phyloP scores from a whole-genome alignment of 2,113 vertebrate genomes.

The Planiliza haematocheilus region DNA sequence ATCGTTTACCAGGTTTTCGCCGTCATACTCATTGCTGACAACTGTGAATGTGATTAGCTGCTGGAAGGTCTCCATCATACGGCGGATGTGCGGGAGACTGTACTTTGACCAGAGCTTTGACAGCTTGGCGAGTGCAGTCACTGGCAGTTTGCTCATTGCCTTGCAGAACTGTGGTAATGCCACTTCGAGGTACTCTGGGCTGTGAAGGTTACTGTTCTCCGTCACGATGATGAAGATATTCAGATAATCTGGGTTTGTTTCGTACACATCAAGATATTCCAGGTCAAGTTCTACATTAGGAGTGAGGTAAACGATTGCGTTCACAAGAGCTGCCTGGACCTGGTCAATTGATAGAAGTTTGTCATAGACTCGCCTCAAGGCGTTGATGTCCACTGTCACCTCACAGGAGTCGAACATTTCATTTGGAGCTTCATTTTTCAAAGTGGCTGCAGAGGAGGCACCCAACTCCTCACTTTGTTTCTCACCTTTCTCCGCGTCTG shows the following conservation, averaged over 20 bases:
- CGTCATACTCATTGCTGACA: constrained; percentile 95
- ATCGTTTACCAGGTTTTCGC: constrained; percentile 93
- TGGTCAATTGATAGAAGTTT: constrained; percentile 91
- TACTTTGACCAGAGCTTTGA: constrained; percentile 92
- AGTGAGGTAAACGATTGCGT: constrained; percentile 94
- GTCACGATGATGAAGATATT: constrained; percentile 97
- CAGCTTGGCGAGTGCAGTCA: constrained; percentile 90
- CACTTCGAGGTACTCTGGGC: constrained; percentile 97
- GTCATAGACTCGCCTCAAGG: constrained; percentile 92
- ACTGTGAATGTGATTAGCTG: constrained; percentile 99
- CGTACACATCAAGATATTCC: constrained; percentile 96
- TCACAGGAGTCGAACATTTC: constrained; percentile 86
- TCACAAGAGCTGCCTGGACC: constrained; percentile 94
- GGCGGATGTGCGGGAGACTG: constrained; percentile 88
- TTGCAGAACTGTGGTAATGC: constrained; percentile 97
- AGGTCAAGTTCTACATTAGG: constrained; percentile 98
- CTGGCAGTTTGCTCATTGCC: constrained; percentile 96
- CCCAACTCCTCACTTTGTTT: constrained; percentile 87
- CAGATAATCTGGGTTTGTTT: constrained; percentile 94
- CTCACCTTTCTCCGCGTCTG: constrained; percentile 89
- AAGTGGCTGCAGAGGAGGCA: constrained; percentile 77
- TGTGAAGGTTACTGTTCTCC: constrained; percentile 98
- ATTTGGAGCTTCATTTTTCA: constrained; percentile 82
- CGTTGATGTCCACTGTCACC: constrained; percentile 91
- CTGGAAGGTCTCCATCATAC: constrained; percentile 98